Base-by-base conservation (phyloP, 2,797 vertebrate species). In the Lithobates sylvaticus region DNA sequence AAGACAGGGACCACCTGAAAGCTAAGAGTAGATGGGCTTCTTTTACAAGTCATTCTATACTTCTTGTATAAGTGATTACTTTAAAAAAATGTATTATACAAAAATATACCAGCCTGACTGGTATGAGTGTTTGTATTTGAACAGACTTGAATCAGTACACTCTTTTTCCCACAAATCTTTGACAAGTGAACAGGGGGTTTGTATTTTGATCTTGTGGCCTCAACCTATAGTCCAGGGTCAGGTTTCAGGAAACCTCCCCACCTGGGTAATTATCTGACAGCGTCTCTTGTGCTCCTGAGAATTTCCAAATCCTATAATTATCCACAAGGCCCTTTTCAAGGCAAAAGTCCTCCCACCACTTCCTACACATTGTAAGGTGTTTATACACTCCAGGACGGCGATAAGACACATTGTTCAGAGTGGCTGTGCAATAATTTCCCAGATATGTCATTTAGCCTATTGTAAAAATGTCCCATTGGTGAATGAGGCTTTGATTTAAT, bases 401-500 rank as follows among this genome's bases (percentile, higher is more conserved):
- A 88, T 90, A 90, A 88, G 26, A 39, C 88, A 92, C 90, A 91
- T 94, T 94, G 93, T 93, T 92, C 90, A 91, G 93, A 88, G 90
- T 92, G 92, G 93, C 92, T 92, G 88, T 86, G 90, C 89, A 90
- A 89, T 89, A 89, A 91, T 95, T 93, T 92, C 92, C 95, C 93
- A 95, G 87, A 91, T 89, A 79, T 78, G 91, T 92, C 93, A 92
- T 92, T 90, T 91, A 92, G 91, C 84, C 92, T 90, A 93, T 94
- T 95, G 94, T 95, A 94, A 93, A 94, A 94, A 93, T 85, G 91
- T 95, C 93, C 90, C 74, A 21, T 91, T 92, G 93, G 93, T 94
- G 94, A 94, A 94, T 93, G 91, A 94, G 91, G 89, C 90, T 93
- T 91, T 92, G 90, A 93, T 94, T 94, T 94, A 95, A 95, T 93